phyloP scores from a whole-genome alignment of 1,140 invertebrate species.

The Drosophila burlai region DNA sequence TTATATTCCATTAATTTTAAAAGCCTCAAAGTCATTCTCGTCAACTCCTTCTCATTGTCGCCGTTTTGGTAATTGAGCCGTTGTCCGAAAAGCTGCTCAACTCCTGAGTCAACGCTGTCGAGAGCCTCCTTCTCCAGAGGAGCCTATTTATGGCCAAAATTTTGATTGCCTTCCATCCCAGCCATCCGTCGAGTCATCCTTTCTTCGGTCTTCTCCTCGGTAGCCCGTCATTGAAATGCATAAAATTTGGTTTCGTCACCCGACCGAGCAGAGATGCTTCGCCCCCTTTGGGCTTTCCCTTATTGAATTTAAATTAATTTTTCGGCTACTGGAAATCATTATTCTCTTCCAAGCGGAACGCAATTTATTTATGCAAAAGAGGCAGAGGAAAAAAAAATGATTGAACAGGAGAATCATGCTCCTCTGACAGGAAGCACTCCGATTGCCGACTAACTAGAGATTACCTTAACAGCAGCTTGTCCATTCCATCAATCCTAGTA shows the following conservation, averaged over 20 bases:
- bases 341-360: slow-evolving; percentile 25
- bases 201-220: slow-evolving; percentile 15
- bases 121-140: slow-evolving; percentile 19
- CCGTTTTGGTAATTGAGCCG: slow-evolving; percentile 73
- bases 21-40: slow-evolving; percentile 1
- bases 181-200: slow-evolving; percentile 25
- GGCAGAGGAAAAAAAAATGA: slow-evolving; percentile 25
- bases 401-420: slow-evolving; percentile 24
- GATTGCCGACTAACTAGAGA: slow-evolving; percentile 38
- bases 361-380: slow-evolving; percentile 57
- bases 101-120: neutral
- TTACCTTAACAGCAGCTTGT: slow-evolving; percentile 46
- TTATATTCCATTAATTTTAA: slow-evolving; percentile 58
- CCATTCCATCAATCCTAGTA: slow-evolving; percentile 24
- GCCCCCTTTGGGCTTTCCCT: slow-evolving; percentile 50
- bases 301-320: slow-evolving; percentile 52
- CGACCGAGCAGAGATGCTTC: slow-evolving; percentile 4
- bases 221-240: slow-evolving; percentile 59
- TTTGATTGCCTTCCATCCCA: slow-evolving; percentile 66
- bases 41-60: slow-evolving; percentile 57
- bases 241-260: slow-evolving; percentile 70
- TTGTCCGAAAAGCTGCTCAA: slow-evolving; percentile 40
- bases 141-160: slow-evolving; percentile 71
- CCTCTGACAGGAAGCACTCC: slow-evolving; percentile 43
- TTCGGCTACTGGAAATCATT: slow-evolving; percentile 58